phyloP scores from a whole-genome alignment of 2,113 vertebrate species.

The Alethe castanea region DNA sequence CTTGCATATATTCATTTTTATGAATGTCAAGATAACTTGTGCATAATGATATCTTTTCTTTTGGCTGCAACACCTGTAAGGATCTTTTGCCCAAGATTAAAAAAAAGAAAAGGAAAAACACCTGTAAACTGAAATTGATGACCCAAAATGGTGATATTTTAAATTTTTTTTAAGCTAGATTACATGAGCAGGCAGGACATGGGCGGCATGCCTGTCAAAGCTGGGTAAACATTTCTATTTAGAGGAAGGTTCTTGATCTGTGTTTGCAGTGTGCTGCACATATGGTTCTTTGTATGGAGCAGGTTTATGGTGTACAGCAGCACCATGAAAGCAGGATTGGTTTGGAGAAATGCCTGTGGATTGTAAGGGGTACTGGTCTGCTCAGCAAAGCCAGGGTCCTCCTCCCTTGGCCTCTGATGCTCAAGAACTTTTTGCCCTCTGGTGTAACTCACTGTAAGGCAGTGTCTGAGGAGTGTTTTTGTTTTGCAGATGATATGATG shows the following conservation, averaged over 20 bases:
- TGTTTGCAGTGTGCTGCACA: not conserved
- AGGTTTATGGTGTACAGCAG: not conserved
- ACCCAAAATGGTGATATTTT: not conserved
- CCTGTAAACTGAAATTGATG: not conserved
- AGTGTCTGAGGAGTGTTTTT: not conserved
- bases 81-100: not conserved
- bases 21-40: slow-evolving; percentile 41
- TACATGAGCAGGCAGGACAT: not conserved
- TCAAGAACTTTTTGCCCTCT: not conserved
- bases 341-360: not conserved
- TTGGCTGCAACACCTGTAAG: not conserved
- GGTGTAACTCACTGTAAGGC: not conserved
- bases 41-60: slow-evolving; percentile 7
- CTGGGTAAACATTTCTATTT: not conserved
- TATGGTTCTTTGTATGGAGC: not conserved
- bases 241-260: not conserved
- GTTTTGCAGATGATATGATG: slow-evolving; percentile 47
- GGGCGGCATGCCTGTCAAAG: not conserved
- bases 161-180: not conserved
- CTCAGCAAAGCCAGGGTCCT: not conserved
- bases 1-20: slow-evolving; percentile 56
- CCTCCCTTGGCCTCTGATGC: not conserved
- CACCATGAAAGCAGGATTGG: not conserved
- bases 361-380: not conserved
- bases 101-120: not conserved